These are phyloP conservation scores for Parasteatoda tepidariorum DNA, from an alignment of 1,140 invertebrate species.

Conservation along the genomic window DNA sequence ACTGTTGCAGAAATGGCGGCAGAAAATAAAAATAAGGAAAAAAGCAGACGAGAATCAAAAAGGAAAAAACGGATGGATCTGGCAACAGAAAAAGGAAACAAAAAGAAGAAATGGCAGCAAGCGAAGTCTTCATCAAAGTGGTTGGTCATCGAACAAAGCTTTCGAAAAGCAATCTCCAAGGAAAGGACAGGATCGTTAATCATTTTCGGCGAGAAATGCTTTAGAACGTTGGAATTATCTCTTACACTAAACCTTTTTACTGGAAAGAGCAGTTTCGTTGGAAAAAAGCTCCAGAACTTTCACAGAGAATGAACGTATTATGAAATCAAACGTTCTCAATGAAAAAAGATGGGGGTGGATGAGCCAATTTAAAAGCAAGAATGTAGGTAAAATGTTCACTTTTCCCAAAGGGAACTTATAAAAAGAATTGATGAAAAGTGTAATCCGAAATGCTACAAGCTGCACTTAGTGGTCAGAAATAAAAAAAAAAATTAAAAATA, in stretches of 20 bases:
- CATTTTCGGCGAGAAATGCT: constrained; percentile 1
- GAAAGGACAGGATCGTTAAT: constrained; percentile 14
- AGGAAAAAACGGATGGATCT: constrained; percentile 7
- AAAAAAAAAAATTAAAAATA: no score
- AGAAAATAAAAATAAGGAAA: constrained; percentile 4
- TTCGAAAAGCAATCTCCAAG: constrained; percentile 49
- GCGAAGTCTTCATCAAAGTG: neutral
- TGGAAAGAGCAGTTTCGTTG: neutral
- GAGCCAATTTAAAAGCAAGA: no score
- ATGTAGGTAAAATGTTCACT: no score
- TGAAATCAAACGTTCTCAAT: no score
- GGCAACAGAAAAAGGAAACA: neutral
- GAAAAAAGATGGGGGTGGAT: no score
- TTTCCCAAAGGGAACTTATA: no score
- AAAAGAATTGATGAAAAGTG: no score
- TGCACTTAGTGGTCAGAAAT: no score
- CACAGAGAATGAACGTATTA: no score
- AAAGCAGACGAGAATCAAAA: neutral
- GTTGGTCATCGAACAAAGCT: constrained; percentile 49
- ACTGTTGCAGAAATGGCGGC: neutral
- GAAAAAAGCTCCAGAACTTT: no score
- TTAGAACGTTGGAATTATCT: neutral
- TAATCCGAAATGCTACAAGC: no score
- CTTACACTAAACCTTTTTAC: neutral
- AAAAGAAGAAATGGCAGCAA: neutral